These are phyloP conservation scores for Hapalemur alaotrensis DNA, from an alignment of 2,797 vertebrate genomes.

Conservation along the genomic window DNA sequence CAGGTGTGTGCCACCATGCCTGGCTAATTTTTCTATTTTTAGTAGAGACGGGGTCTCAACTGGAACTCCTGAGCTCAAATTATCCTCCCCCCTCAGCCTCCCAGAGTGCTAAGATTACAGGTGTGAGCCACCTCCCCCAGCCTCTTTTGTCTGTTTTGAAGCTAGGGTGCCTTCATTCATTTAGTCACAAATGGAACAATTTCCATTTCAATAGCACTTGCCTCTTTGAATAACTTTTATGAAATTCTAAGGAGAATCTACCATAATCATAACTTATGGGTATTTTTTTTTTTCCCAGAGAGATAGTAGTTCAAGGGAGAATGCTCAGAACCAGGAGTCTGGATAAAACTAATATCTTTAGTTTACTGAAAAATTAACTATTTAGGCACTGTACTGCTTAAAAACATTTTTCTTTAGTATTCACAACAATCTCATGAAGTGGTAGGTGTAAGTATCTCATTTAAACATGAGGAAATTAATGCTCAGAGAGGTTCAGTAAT, in stretches of 20 bases:
- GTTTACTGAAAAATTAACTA: conserved; percentile 3
- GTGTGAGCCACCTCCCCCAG: too few relatives aligned
- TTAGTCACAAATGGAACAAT: not conserved
- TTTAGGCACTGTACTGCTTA: not conserved
- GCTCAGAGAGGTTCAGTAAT: not conserved
- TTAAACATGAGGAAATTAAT: not conserved
- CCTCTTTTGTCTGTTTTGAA: not conserved
- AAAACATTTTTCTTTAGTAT: conserved; percentile 36
- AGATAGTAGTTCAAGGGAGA: not conserved
- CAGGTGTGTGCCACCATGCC: too few relatives aligned
- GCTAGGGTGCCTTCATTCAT: not conserved
- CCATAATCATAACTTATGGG: not conserved
- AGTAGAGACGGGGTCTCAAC: too few relatives aligned
- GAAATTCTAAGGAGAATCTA: not conserved
- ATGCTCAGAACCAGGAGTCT: conserved; percentile 20
- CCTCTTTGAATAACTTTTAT: not conserved
- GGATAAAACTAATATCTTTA: not conserved
- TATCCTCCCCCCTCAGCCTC: too few relatives aligned
- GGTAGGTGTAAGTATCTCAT: not conserved
- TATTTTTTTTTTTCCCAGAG: not conserved
- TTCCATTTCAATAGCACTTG: conserved; percentile 1
- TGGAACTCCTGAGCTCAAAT: too few relatives aligned
- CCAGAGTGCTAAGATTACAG: too few relatives aligned
- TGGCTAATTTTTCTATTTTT: too few relatives aligned
- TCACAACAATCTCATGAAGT: not conserved